These are phyloP conservation scores for Cheilosia grossa DNA, from an alignment of 2,888 invertebrate genomes.

Conservation along the genomic window DNA sequence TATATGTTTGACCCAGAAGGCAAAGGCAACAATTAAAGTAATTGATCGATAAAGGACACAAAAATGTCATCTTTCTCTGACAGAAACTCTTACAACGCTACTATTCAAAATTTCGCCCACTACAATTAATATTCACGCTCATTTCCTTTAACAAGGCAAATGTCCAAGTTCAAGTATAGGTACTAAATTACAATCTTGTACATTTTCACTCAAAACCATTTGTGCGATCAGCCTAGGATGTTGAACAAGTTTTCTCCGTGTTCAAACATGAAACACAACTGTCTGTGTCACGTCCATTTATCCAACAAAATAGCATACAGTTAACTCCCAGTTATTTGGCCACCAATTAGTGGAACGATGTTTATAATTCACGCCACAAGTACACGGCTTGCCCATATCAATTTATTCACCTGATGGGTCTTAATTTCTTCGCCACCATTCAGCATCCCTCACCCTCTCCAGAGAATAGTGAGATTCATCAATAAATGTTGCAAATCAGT, in stretches of 20 bases:
- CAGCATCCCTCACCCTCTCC: not conserved
- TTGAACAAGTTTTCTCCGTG: not conserved
- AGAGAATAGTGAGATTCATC: slow-evolving; percentile 41
- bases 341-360: not conserved
- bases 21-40: no score
- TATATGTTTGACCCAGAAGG: no score
- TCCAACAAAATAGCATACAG: not conserved
- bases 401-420: not conserved
- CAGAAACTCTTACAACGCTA: no score
- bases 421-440: slow-evolving; percentile 4
- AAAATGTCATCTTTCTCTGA: no score
- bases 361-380: not conserved
- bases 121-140: no score
- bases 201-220: no score
- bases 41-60: no score
- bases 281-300: not conserved
- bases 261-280: not conserved
- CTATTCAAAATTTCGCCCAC: no score
- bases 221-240: not conserved
- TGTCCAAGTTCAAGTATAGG: no score
- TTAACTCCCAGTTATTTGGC: not conserved
- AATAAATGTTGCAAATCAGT: slow-evolving; percentile 23
- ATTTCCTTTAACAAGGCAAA: no score
- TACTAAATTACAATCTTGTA: no score
- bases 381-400: no score